A percentile compares a stretch with the other conserved stretches of the same genome.
Evolutionary conservation across 1,140 invertebrate species (phyloP).

Genomic region (Leptinotarsa texana): DNA sequence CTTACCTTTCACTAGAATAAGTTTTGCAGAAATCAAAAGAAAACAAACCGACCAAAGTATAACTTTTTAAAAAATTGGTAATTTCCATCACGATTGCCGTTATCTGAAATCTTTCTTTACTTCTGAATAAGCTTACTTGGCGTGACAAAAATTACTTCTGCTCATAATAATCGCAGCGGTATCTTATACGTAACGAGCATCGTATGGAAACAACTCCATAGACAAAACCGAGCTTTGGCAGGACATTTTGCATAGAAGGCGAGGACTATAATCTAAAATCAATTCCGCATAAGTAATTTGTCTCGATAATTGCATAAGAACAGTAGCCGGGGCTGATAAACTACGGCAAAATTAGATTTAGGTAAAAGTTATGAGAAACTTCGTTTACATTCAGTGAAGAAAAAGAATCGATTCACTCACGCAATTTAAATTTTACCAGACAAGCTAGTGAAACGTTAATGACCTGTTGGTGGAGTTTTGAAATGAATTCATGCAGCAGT

Average conservation of each 20-base stretch:
- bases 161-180: background rate
- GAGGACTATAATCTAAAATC: constrained; percentile 29
- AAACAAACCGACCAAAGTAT: no score
- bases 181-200: background rate
- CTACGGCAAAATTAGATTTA: constrained; percentile 15
- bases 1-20: no score
- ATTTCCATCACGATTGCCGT: no score
- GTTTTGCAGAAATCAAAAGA: no score
- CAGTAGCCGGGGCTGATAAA: constrained; percentile 13
- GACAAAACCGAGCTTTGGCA: background rate
- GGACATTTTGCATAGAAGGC: constrained; percentile 11
- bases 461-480: no score
- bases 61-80: no score
- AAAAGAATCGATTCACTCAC: constrained; percentile 3
- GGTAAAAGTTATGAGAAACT: constrained; percentile 7
- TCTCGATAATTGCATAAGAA: constrained; percentile 25
- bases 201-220: background rate
- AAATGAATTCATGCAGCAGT: no score
- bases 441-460: no score
- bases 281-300: constrained; percentile 31
- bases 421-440: background rate
- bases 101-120: no score
- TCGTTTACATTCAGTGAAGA: background rate
- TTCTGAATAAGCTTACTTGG: background rate
- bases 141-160: background rate